These are phyloP conservation scores for Opisthocomus hoazin DNA, from an alignment of 2,113 vertebrate species.

Conservation along the genomic window DNA sequence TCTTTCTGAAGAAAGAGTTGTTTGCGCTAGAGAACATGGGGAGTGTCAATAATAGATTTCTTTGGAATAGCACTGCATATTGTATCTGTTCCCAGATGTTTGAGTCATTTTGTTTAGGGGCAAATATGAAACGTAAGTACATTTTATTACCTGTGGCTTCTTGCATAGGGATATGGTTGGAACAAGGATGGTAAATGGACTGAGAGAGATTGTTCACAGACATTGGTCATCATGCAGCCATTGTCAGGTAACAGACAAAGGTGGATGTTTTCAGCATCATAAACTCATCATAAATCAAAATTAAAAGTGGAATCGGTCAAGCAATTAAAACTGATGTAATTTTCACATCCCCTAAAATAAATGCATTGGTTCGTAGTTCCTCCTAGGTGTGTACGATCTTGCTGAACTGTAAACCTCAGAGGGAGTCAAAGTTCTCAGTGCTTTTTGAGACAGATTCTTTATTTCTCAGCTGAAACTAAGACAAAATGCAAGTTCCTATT, in stretches of 20 bases:
- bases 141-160: not conserved
- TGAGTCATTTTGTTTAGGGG: not conserved
- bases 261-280: not conserved
- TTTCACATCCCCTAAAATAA: not conserved
- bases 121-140: not conserved
- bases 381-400: not conserved
- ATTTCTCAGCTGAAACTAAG: not conserved
- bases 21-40: not conserved
- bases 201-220: not conserved
- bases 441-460: not conserved
- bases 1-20: not conserved
- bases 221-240: not conserved
- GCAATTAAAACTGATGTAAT: not conserved
- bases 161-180: not conserved
- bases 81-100: not conserved
- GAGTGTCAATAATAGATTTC: not conserved
- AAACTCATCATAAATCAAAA: not conserved
- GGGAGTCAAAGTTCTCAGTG: not conserved
- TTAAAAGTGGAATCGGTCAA: not conserved
- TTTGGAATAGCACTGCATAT: not conserved
- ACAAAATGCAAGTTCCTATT: not conserved
- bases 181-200: not conserved
- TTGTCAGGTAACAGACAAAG: conserved; percentile 1
- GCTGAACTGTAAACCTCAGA: not conserved
- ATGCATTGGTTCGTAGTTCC: not conserved